Base-by-base conservation (phyloP, 2,888 invertebrate species). In the Podotricha telesiphe region DNA sequence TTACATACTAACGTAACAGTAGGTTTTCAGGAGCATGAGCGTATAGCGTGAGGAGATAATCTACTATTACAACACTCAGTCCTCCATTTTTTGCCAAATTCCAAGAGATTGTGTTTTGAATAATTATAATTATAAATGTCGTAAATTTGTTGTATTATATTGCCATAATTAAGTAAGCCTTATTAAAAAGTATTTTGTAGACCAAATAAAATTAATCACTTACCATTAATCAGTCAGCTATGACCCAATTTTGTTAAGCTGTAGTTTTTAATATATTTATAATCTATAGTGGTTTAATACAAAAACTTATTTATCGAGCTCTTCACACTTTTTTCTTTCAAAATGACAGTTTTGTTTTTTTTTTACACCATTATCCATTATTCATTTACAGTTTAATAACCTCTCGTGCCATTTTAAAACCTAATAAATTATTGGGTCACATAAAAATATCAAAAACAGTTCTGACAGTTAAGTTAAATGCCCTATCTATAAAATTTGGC, bases 401-500 rank as follows among this genome's bases (percentile, higher is more conserved):
- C 66, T 59, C 58, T 47, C 59, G 59, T 66, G 66, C 51, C 59
- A 59, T 20, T 17, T 56, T 59, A 28, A 42, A 50, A 66, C 50
- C 28, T 28, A 59, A 59, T 66, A 59, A 51, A 61, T 61, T 45
- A 47, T 61, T 48, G 61, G 42, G 59, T 67, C 51, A 42, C n/a
- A 19, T 13, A 45, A 67, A 45, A 17, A 51, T 47, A 62, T 19
- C 19, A 34, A 61, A 28, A 47, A 34, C 8, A 13, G 0, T 13
- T 45, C 13, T 67, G 5, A 67, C 42, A 53, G 42, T 51, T 66
- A 19, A 48, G 56, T 66, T 19, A 51, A 59, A 34, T 34, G n/a
- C 28, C 20, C n/a, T 45, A 51, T 34, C 67, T 56, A 65, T 82
- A 85, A 83, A 85, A 71, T 81, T 82, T 86, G 82, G 82, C 85